Base-by-base conservation (phyloP, 2,888 invertebrate genomes). In the Pseudococcus viburni region DNA sequence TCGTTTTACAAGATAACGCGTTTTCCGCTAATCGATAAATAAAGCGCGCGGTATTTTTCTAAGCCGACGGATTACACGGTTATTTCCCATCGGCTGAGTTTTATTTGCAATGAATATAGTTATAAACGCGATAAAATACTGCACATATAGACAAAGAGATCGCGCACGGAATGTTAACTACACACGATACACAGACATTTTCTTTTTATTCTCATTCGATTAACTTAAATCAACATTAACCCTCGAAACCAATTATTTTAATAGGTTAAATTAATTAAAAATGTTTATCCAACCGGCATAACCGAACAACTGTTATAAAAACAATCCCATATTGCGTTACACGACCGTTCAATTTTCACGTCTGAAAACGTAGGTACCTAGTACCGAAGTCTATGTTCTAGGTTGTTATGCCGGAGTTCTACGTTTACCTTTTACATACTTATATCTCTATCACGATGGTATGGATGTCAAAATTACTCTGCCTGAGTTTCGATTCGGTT, bases 151-250 rank as follows among this genome's bases (percentile, higher is more conserved):
- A 83, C 80, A 46, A 83, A 83, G 46, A 83, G 80, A 83, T 83
- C 46, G 19, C 46, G 17, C 12, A 46, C 19, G 80, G 80, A 83
- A 83, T 83, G 46, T 83, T 83, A 83, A 83, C 46, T 42, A 64
- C 22, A 64, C 12, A 64, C 8, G 1, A 19, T 64, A 46, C 46
- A 46, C 73, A 15, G 7, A 46, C 42, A 11, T 42, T 83, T 46
- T 83, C 46, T 46, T 83, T 83, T 83, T 83, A 46, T 83, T 42
- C 80, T 46, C 33, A 19, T 83, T 83, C 80, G 80, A 42, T 83
- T 83, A 83, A 83, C 80, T 42, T 83, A 83, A 83, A 83, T 83
- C 80, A 83, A 83, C 80, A 83, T 83, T 46, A 83, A 46, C 42
- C 80, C 80, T 19, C 8, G 46, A 83, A 83, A 83, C 46, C 80